Conservation (phyloP, 2,113 vertebrate genomes). For the Syrmaticus mikado region DNA sequence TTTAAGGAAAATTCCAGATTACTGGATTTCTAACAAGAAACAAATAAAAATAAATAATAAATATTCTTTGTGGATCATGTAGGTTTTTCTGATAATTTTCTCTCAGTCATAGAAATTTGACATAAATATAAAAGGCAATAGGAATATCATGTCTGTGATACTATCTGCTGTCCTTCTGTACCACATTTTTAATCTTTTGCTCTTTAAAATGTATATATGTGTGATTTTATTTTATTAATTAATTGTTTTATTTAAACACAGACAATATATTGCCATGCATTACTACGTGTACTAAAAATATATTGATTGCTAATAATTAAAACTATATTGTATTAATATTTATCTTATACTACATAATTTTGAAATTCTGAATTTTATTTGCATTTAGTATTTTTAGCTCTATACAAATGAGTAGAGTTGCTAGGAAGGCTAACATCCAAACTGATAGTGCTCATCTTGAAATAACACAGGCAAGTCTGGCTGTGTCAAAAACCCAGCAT, state of each 20-base stretch:
- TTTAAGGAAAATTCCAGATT: neutral
- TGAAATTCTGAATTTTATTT: neutral
- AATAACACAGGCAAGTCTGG: neutral
- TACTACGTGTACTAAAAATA: neutral
- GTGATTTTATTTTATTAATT: neutral
- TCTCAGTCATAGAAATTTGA: neutral
- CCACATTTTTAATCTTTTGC: neutral
- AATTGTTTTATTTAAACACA: neutral
- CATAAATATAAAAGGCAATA: neutral
- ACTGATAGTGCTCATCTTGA: neutral
- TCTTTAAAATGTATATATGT: neutral
- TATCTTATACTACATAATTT: neutral
- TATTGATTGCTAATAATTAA: neutral
- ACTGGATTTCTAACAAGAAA: neutral
- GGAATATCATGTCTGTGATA: neutral
- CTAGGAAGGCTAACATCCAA: neutral
- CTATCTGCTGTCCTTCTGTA: neutral
- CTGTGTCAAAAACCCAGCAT: neutral
- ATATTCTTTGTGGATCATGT: neutral
- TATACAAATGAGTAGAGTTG: neutral
- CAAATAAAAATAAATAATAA: neutral
- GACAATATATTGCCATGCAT: rapidly evolving
- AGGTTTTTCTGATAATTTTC: neutral
- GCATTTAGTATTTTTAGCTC: rapidly evolving
- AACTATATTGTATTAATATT: neutral